phyloP scores from a whole-genome alignment of 2,797 vertebrate species.

The Poeciliopsis paucimaculata region DNA sequence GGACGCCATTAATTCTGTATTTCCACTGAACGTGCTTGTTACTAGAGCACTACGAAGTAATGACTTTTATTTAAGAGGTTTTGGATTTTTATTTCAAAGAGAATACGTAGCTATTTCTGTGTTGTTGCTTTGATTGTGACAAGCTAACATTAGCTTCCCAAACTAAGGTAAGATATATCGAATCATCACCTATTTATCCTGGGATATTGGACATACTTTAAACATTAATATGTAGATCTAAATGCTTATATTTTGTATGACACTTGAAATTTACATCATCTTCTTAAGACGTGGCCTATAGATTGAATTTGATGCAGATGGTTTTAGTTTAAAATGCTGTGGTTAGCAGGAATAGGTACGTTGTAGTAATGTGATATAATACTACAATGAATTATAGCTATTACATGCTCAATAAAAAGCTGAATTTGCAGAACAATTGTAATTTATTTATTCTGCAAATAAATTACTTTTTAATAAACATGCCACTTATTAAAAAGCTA shows the following conservation, averaged over 20 bases:
- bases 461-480: no score
- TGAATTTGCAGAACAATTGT: neutral
- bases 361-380: neutral
- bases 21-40: no score
- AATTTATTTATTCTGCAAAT: neutral
- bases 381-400: no score
- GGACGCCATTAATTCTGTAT: neutral
- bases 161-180: slow-evolving; percentile 42
- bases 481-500: neutral
- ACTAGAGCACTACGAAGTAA: neutral
- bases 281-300: neutral
- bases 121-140: slow-evolving; percentile 4
- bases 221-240: neutral
- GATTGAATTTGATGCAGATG: neutral
- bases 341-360: neutral
- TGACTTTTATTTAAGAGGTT: neutral
- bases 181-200: neutral
- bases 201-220: no score
- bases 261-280: neutral
- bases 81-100: neutral
- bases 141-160: slow-evolving; percentile 36
- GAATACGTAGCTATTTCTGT: neutral
- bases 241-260: neutral
- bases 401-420: neutral
- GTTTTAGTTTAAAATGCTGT: neutral